A percentile compares a stretch with the other conserved stretches of the same genome.
These are phyloP conservation scores for Myrmecophaga tridactyla DNA, from an alignment of 2,113 vertebrate species.

Conservation along the genomic window DNA sequence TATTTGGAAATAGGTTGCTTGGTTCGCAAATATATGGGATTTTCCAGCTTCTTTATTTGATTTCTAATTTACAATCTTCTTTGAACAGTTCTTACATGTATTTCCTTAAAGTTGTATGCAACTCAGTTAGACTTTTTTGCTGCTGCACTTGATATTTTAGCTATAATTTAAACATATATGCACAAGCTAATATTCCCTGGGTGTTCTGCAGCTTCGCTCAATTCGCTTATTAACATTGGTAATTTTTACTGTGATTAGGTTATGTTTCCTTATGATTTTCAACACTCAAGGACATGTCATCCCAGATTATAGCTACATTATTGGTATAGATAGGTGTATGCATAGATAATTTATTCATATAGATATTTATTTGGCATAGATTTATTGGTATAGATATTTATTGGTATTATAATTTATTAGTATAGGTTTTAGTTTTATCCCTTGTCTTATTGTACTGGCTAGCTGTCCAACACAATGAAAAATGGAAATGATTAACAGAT, in stretches of 20 bases:
- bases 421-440: no score
- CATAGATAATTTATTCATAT: no score
- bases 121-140: not conserved
- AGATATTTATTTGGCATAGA: no score
- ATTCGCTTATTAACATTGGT: not conserved
- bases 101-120: not conserved
- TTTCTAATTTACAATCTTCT: not conserved
- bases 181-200: not conserved
- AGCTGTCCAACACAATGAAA: no score
- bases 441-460: no score
- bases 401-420: no score
- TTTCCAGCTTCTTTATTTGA: not conserved
- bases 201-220: not conserved
- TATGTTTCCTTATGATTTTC: not conserved
- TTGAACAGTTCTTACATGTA: not conserved
- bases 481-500: no score
- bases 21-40: not conserved
- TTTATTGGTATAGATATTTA: no score
- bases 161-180: not conserved
- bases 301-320: not conserved
- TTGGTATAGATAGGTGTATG: no score
- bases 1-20: not conserved
- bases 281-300: not conserved
- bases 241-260: not conserved
- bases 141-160: not conserved